These are phyloP conservation scores for Pelagia noctiluca DNA, from an alignment of 30 jellyfish, hydroid and myxozoan genomes.

Conservation along the genomic window DNA sequence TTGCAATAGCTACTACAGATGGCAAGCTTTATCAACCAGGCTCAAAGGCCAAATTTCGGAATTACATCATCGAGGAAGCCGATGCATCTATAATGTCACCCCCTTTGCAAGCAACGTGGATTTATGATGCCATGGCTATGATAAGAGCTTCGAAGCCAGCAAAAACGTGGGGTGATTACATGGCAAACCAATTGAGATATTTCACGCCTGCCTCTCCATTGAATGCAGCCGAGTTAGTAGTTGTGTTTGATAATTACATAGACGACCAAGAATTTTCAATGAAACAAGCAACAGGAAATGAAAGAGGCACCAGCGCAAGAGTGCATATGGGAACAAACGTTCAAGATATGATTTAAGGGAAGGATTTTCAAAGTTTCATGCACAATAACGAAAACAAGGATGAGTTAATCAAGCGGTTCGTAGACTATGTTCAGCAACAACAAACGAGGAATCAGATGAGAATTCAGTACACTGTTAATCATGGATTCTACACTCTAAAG, in stretches of 20 bases:
- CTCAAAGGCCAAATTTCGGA: slow-evolving; percentile 47
- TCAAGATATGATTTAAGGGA: slow-evolving; percentile 49
- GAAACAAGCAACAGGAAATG: slow-evolving; percentile 53
- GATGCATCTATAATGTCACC: slow-evolving; percentile 52
- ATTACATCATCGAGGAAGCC: slow-evolving; percentile 45
- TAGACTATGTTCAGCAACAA: slow-evolving; percentile 63
- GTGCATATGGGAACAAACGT: slow-evolving; percentile 66
- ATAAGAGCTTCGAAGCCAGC: slow-evolving; percentile 60
- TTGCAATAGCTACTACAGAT: slow-evolving; percentile 3
- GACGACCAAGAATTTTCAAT: slow-evolving; percentile 59
- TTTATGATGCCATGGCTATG: slow-evolving; percentile 64
- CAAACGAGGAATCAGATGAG: slow-evolving; percentile 56
- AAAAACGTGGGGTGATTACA: slow-evolving; percentile 67
- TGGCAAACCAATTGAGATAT: slow-evolving; percentile 64
- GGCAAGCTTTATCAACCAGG: slow-evolving; percentile 12
- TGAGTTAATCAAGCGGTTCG: slow-evolving; percentile 56
- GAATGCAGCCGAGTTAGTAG: slow-evolving; percentile 56
- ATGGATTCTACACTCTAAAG: neutral
- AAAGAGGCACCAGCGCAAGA: slow-evolving; percentile 73
- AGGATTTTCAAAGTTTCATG: slow-evolving; percentile 51
- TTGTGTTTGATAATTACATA: slow-evolving; percentile 60
- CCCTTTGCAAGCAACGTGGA: slow-evolving; percentile 40
- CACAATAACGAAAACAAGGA: slow-evolving; percentile 62
- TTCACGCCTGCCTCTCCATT: slow-evolving; percentile 56
- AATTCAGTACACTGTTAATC: slow-evolving; percentile 17